Evolutionary conservation across 2,888 invertebrate genomes (phyloP).

Genomic region (Smittia sp.): DNA sequence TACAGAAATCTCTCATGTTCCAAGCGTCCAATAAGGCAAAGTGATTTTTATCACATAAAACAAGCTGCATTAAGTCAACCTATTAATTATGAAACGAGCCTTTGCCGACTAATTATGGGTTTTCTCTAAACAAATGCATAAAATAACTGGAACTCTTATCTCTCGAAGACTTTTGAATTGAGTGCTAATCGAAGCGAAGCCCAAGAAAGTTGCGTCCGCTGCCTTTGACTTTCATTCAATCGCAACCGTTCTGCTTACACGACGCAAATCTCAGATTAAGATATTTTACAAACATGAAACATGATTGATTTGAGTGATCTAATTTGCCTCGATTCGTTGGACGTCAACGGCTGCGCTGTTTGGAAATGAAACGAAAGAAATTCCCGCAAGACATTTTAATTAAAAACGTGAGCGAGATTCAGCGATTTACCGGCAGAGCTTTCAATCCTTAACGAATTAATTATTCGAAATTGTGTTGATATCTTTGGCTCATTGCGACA

Average conservation of each 20-base stretch:
- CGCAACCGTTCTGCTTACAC: too few species aligned
- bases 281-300: too few species aligned
- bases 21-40: not conserved
- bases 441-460: not conserved
- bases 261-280: too few species aligned
- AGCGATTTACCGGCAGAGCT: not conserved
- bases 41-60: constrained; percentile 7
- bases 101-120: not conserved
- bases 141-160: too few species aligned
- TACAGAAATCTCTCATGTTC: not conserved
- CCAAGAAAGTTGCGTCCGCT: not conserved
- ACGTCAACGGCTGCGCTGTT: not conserved
- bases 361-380: not conserved
- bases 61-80: not conserved
- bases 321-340: not conserved
- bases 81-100: constrained; percentile 24
- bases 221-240: too few species aligned
- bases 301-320: not conserved
- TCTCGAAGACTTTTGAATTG: too few species aligned
- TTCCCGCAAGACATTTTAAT: not conserved
- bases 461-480: not conserved
- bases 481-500: not conserved
- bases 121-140: not conserved
- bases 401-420: constrained; percentile 1
- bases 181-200: not conserved